Percentiles rank a stretch among this genome's conserved stretches.
phyloP scores from a whole-genome alignment of 2,888 invertebrate species.

The Synanthedon andrenaeformis region DNA sequence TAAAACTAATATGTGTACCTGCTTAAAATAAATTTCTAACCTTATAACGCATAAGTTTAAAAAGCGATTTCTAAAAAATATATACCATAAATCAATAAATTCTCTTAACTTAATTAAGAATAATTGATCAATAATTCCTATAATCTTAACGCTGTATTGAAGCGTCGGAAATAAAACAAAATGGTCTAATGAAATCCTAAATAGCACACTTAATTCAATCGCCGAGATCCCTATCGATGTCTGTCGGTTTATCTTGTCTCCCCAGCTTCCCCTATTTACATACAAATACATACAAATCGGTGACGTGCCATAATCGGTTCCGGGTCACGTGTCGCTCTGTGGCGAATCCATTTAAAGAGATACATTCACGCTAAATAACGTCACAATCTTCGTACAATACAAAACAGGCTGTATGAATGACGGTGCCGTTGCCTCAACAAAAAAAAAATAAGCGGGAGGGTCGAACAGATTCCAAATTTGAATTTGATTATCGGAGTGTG shows the following conservation, averaged over 20 bases:
- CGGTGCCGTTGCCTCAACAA: conserved; percentile 32
- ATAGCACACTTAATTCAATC: conserved; percentile 52
- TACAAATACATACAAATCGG: conserved; percentile 62
- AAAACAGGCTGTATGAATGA: conserved; percentile 41
- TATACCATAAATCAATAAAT: too few relatives aligned
- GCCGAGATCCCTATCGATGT: conserved; percentile 53
- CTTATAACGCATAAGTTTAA: too few relatives aligned
- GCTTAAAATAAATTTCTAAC: too few relatives aligned
- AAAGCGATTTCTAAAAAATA: too few relatives aligned
- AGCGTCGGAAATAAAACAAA: conserved; percentile 2
- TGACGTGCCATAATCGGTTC: conserved; percentile 61
- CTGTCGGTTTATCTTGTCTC: conserved; percentile 56
- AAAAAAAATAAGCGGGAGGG: conserved; percentile 37
- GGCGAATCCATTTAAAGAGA: conserved; percentile 68
- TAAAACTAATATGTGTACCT: too few relatives aligned
- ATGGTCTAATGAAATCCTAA: not conserved
- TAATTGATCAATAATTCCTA: too few relatives aligned
- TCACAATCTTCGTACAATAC: conserved; percentile 67
- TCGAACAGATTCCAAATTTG: conserved; percentile 69
- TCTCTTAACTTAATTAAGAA: too few relatives aligned
- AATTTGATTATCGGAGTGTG: conserved; percentile 71
- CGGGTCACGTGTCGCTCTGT: conserved; percentile 72
- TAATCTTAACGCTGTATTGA: too few relatives aligned
- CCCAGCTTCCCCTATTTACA: conserved; percentile 55
- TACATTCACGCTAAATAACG: conserved; percentile 67